Base-by-base conservation (phyloP, 2,113 vertebrate genomes). In the human (Homo sapiens) region DNA sequence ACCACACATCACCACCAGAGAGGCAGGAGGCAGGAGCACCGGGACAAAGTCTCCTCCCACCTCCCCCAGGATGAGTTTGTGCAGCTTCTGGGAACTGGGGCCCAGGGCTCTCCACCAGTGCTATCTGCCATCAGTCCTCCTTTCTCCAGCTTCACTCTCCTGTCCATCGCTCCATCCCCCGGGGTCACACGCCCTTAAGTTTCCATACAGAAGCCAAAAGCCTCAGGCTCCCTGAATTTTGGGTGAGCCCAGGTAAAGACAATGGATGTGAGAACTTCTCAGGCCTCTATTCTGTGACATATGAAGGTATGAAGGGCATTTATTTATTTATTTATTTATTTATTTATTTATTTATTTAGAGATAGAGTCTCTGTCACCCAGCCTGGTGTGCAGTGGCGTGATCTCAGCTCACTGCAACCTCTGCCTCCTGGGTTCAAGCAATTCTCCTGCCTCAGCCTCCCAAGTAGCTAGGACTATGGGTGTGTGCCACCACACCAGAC, bases 71-170 rank as follows among this genome's bases (percentile, higher is more conserved):
- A 10, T 32, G 90, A 61, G 6, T 7, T 1, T 35, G 40, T 23
- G 45, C 14, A 8, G 18, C 40, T 23, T 52, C 57, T 68, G 32
- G 6, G 52, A 45, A 52, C 30, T 3, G 1, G 7, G 83, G 27
- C 20, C 13, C 38, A n/a, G 57, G 27, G 6, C 3, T 55, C 52
- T 25, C 66, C 32, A 35, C 32, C 66, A 68, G 14, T 35, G 17
- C 18, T 30, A 1, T 11, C 66, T 45, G 7, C 2, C 7, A 0
- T n/a, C 40, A 0, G 0, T 27, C 35, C 27, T 64, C 25, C 0
- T n/a, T 20, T 25, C 70, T 81, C 25, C 81, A 6, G 0, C 5
- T 16, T 30, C 20, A 3, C 17, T 9, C 20, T 6, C 25, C 11
- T 12, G 38, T 25, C 35, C 55, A 7, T 14, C 0, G 0, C 35